Evolutionary conservation across 2,888 invertebrate species (phyloP), one percentile per base, ranked within the genome.

Genomic region (Cantharis nigra): DNA sequence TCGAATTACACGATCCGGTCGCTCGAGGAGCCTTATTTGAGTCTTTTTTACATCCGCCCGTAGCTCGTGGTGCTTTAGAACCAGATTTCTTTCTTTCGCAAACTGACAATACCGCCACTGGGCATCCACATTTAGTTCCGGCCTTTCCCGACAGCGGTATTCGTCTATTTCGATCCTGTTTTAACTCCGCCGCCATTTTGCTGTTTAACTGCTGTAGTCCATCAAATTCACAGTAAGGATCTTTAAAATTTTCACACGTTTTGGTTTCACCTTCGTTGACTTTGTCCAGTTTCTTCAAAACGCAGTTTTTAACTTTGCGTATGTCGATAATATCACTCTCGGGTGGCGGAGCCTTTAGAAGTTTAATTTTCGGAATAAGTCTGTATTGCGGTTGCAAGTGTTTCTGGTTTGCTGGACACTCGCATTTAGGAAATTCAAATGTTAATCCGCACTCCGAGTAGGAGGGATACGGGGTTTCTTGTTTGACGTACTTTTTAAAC

Each of bases 381-480:
- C 80, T 80, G 70, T 78, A 80, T 13, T 80, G 74, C 0, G 85
- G 85, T 76, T 86, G 86, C 69, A 85, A 76, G 69, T 77, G 70
- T 7, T 75, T 74, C 9, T 81, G 69, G 62, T 76, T 79, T n/a
- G 81, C 79, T 23, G 23, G 67, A 62, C 82, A 78, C 11, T 83
- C 83, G 71, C 85, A 85, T 78, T 84, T 83, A 10, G 81, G 81
- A 9, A 83, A 69, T 7, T 76, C 79, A 13, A 80, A 79, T 9
- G 80, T 77, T 18, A 80, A 70, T 64, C 83, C 83, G 63, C 83
- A 83, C 72, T 85, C 85, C 0, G 85, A 84, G 75, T 81, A 85
- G 0, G 85, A 78, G 7, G 83, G 82, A 77, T 85, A 85, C 0
- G 85, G 85, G 11, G 84, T 70, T 9, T 81, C 79, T 28, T 81